These are phyloP conservation scores for Dicaeum eximium DNA, from an alignment of 2,113 vertebrate genomes.

Conservation along the genomic window DNA sequence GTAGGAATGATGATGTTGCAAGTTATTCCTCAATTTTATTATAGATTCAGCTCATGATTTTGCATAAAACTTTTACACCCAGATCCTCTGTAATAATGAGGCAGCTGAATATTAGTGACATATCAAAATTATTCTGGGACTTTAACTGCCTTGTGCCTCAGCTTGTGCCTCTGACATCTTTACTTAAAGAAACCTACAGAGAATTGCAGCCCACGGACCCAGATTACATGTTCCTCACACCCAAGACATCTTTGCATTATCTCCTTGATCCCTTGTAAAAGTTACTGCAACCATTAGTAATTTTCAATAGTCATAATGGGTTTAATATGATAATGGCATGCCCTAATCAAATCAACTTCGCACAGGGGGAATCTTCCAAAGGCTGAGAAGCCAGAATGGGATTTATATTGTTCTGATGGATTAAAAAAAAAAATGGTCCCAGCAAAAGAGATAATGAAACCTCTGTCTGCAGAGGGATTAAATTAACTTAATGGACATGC, in stretches of 20 bases:
- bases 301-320: constrained; percentile 12
- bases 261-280: not conserved
- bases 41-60: not conserved
- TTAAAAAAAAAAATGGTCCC: not conserved
- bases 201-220: not conserved
- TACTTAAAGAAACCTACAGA: not conserved
- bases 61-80: not conserved
- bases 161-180: not conserved
- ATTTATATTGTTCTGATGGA: constrained; percentile 28
- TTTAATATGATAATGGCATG: constrained; percentile 21
- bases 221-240: not conserved
- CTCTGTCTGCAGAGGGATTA: constrained; percentile 1
- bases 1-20: not conserved
- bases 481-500: constrained; percentile 40
- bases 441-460: constrained; percentile 19
- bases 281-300: not conserved
- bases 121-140: not conserved
- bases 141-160: not conserved
- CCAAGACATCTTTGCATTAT: not conserved
- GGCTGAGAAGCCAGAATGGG: not conserved
- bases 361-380: not conserved
- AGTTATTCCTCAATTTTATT: not conserved
- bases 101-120: not conserved
- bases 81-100: not conserved
- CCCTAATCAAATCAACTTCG: constrained; percentile 24